Conservation (phyloP, 2,113 vertebrate species). For the Nycticryphes semicollaris region DNA sequence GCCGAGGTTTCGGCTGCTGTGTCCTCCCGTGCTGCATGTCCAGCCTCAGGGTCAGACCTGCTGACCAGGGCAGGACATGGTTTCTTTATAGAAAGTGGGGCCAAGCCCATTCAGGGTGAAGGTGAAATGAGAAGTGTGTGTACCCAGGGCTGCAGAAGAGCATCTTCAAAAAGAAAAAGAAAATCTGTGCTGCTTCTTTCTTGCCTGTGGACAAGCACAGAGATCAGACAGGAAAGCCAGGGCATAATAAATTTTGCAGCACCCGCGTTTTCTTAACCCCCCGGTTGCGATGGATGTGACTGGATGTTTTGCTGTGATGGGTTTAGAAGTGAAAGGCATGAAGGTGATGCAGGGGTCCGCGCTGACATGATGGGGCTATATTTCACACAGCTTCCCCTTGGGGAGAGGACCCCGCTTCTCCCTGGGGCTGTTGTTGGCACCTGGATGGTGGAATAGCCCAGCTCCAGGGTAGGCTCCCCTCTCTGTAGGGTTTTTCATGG, state of each 20-base stretch:
- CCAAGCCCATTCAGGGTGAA: background rate
- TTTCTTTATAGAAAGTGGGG: background rate
- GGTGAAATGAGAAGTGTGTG: background rate
- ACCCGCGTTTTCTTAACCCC: background rate
- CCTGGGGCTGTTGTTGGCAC: background rate
- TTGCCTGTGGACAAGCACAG: background rate
- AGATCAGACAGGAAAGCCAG: background rate
- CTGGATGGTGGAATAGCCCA: background rate
- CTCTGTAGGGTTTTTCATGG: background rate
- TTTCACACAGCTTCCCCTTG: rapidly evolving
- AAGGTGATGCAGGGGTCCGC: background rate
- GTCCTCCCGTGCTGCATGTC: rapidly evolving
- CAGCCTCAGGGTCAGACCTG: background rate
- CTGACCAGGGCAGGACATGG: rapidly evolving
- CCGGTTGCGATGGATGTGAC: background rate
- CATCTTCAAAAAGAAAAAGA: background rate
- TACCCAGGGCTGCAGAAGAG: background rate
- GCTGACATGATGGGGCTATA: rapidly evolving
- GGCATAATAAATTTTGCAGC: background rate
- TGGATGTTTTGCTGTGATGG: background rate
- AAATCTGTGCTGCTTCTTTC: background rate
- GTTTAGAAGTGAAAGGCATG: background rate
- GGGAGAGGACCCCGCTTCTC: rapidly evolving
- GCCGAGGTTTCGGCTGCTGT: background rate
- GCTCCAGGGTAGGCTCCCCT: rapidly evolving